Base-by-base conservation (phyloP, 2,113 vertebrate species). In the Aphelocoma coerulescens region DNA sequence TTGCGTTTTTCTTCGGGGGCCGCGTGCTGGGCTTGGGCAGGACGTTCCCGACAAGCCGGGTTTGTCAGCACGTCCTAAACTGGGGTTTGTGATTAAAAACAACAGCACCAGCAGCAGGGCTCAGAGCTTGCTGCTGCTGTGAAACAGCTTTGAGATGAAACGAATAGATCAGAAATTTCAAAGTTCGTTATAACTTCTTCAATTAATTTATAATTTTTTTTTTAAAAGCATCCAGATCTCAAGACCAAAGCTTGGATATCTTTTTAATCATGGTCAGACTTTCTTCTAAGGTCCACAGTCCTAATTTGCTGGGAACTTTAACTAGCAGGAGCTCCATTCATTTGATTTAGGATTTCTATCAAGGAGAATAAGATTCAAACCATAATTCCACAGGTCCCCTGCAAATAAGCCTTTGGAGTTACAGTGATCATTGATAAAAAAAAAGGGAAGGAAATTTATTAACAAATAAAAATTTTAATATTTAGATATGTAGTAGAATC, bases 31-130 rank as follows among this genome's bases (percentile, higher is more conserved):
- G 35, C 69, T 69, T 57, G 79, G 72, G 58, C 72, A 84, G 72
- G 88, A 79, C 1, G 1, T 32, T 87, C 61, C 65, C 16, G 44
- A 84, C 86, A 76, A 93, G 54, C 84, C 2, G 1, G 5, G n/a
- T 93, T 94, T 94, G 89, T 89, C 89, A 79, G 67, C 93, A 93
- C 41, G 2, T 90, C 82, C 78, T 91, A 80, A 94, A 93, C n/a
- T 23, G 62, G 44, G 26, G 22, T 73, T 95, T 37, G 78, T 65
- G 88, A 32, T 49, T 82, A n/a, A 93, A 91, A 93, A 41, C 52
- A 67, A 57, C 44, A 43, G 23, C 67, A 10, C 11, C 30, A 39
- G 61, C 1, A 1, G 69, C 57, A 61, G 57, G 83, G 54, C 46
- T 79, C 5, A 0, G 61, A 73, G 37, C 24, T 27, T 43, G 5